Conservation (phyloP, 2,797 vertebrate species). For the Thalassophryne amazonica region DNA sequence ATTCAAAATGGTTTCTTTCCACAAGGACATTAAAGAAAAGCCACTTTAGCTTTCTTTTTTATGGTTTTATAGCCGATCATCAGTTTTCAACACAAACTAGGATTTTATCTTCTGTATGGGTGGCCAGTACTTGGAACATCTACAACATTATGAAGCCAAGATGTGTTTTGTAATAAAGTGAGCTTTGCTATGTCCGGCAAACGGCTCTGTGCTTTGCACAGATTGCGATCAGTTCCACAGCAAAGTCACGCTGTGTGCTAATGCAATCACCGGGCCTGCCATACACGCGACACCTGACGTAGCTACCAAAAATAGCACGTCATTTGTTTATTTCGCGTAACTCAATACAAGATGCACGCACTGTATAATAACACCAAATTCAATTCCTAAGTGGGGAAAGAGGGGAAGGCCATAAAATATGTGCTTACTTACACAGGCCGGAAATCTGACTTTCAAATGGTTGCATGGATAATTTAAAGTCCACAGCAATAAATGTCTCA, state of each 20-base stretch:
- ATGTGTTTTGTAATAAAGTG: constrained; percentile 20
- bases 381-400: constrained; percentile 32
- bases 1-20: background rate
- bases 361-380: constrained; percentile 38
- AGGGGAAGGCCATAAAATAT: constrained; percentile 43
- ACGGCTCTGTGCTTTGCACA: background rate
- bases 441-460: constrained; percentile 60
- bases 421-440: constrained; percentile 25
- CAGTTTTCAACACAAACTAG: background rate
- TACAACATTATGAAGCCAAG: constrained; percentile 8
- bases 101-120: constrained; percentile 17
- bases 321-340: constrained; percentile 53
- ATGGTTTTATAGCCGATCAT: constrained; percentile 4
- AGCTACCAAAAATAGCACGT: constrained; percentile 25
- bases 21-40: background rate
- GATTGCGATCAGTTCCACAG: constrained; percentile 4
- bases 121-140: constrained; percentile 15
- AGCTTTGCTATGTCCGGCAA: constrained; percentile 2
- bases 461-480: constrained; percentile 59
- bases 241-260: constrained; percentile 13
- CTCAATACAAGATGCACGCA: constrained; percentile 39
- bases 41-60: constrained; percentile 5
- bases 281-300: constrained; percentile 36
- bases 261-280: constrained; percentile 14
- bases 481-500: constrained; percentile 57